Evolutionary conservation across 2,797 vertebrate species (phyloP), one percentile per base, ranked within the genome.

Genomic region (Scleropages formosus): DNA sequence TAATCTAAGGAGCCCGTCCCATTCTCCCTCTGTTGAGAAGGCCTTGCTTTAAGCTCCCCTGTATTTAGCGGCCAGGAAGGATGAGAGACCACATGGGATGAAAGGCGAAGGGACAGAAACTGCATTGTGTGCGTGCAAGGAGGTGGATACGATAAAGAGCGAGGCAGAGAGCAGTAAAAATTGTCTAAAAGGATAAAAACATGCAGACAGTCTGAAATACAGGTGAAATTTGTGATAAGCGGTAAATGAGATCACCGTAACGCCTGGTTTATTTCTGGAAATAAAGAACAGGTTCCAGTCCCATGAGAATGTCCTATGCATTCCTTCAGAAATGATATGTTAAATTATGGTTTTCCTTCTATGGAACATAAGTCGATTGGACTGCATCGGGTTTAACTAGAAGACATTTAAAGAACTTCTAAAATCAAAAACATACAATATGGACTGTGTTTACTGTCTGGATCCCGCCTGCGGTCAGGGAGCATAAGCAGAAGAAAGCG

Each of bases 1-100:
- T 62, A 71, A 63, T 51, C 58, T 63, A 39, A 59, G 24, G 66
- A 63, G 49, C 64, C 49, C 71, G 22, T 46, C 65, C 65, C 56
- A 59, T 9, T 44, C 24, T 69, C 47, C 51, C 65, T 47, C 72
- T 46, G 61, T 59, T 78, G 67, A 70, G 71, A 60, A 73, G 51
- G 61, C 49, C 22, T 56, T 26, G n/a, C 47, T 58, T 27, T 26
- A 18, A 59, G 44, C 22, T 59, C 51, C 69, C 47, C 69, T 63
- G 73, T 63, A 46, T n/a, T 61, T 69, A 39, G 44, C 61, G 66
- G 58, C 31, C 20, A 59, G 31, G 44, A 56, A 69, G 67, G 49
- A 60, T 58, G 44, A 16, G 53, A 70, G 74, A 63, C 44, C 18
- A 44, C 62, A 71, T 26, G 39, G n/a, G 56, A 61, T 65, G 44